Percentiles rank a stretch among this genome's conserved stretches.
phyloP scores from a whole-genome alignment of 2,797 vertebrate genomes.

The Dipus sagitta region DNA sequence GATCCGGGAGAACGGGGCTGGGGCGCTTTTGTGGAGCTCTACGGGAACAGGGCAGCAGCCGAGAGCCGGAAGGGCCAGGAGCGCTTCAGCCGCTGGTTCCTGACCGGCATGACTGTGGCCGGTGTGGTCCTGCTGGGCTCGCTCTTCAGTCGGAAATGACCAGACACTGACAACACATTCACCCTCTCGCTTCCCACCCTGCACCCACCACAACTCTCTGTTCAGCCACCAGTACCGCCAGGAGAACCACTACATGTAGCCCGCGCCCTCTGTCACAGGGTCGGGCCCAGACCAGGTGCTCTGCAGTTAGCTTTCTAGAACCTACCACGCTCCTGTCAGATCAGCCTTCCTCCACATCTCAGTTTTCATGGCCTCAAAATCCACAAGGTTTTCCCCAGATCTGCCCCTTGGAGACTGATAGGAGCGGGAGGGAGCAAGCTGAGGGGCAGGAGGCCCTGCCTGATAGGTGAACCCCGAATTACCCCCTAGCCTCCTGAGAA shows the following conservation, averaged over 20 bases:
- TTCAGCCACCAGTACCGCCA: constrained; percentile 66
- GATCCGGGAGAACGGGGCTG: constrained; percentile 98
- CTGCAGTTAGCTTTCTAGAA: constrained; percentile 75
- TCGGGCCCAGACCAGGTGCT: constrained; percentile 62
- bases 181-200: constrained; percentile 64
- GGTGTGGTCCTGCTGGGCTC: constrained; percentile 95
- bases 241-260: constrained; percentile 80
- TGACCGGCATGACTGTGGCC: constrained; percentile 94
- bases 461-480: constrained; percentile 6
- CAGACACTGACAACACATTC: constrained; percentile 73
- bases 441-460: neutral
- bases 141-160: constrained; percentile 93
- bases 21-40: constrained; percentile 96
- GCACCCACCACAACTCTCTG: neutral
- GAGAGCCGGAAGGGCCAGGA: constrained; percentile 94
- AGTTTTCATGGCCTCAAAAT: constrained; percentile 66
- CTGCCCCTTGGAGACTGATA: constrained; percentile 53
- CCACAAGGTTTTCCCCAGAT: constrained; percentile 43
- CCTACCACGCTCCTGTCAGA: constrained; percentile 70
- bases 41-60: constrained; percentile 95
- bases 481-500: neutral
- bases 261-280: constrained; percentile 33
- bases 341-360: constrained; percentile 41
- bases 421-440: neutral
- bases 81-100: constrained; percentile 96